Conservation (phyloP, 1,140 invertebrate species). For the Brachionus angularis region DNA sequence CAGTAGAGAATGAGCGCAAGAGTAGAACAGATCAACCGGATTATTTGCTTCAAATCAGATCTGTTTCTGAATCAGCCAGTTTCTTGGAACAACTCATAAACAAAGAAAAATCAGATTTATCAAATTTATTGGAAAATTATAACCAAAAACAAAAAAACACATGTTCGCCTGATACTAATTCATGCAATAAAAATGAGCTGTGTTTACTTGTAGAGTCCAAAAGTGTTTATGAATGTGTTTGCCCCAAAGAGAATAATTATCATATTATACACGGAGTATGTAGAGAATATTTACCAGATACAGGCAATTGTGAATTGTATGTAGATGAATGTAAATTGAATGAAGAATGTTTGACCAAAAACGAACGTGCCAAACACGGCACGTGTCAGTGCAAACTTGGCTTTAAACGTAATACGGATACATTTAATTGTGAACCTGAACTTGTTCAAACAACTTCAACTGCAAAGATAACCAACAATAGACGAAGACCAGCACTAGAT, state of each 20-base stretch:
- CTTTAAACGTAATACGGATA: conserved; percentile 19
- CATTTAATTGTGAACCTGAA: background rate
- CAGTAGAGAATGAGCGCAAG: background rate
- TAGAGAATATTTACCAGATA: conserved; percentile 20
- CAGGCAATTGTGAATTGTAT: conserved; percentile 12
- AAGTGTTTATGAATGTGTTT: conserved; percentile 29
- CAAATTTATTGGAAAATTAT: background rate
- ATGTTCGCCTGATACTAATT: background rate
- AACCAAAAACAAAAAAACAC: background rate
- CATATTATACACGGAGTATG: background rate
- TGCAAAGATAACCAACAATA: background rate
- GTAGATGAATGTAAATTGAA: conserved; percentile 8
- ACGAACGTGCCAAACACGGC: conserved; percentile 7
- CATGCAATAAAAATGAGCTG: background rate
- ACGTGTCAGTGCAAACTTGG: conserved; percentile 36
- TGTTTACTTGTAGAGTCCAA: background rate
- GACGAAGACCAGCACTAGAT: background rate
- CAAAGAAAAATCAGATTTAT: background rate
- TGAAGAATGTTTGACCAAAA: conserved; percentile 20
- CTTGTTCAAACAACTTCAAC: too few relatives aligned
- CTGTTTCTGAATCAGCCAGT: background rate
- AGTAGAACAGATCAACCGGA: background rate
- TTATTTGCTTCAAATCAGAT: background rate
- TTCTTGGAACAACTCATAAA: background rate
- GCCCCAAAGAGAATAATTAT: conserved; percentile 1